Evolutionary conservation across 2,888 invertebrate genomes (phyloP).

Genomic region (Cryptocheilus praepositus): DNA sequence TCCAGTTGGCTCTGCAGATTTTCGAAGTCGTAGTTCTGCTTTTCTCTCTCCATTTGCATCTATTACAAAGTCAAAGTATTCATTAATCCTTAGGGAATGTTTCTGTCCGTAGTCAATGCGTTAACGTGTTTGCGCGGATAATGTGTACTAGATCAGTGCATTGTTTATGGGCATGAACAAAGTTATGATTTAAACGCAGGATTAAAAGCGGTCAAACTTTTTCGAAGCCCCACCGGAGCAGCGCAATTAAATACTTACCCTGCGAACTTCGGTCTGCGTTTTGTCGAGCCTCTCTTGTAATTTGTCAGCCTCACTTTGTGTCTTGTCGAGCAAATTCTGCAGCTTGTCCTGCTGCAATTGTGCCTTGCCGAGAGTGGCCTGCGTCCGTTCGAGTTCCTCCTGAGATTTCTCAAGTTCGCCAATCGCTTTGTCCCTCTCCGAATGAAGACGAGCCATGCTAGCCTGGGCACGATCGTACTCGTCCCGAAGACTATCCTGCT

Average conservation of each 20-base stretch:
- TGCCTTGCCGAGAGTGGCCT: conserved; percentile 92
- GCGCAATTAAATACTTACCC: conserved; percentile 77
- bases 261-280: conserved; percentile 86
- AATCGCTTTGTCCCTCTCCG: conserved; percentile 90
- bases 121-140: no score
- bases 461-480: conserved; percentile 93
- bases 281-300: conserved; percentile 92
- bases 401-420: conserved; percentile 90
- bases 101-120: no score
- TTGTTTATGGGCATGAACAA: no score
- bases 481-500: conserved; percentile 93
- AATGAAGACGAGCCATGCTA: conserved; percentile 88
- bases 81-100: background rate
- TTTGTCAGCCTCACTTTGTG: conserved; percentile 93
- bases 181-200: no score
- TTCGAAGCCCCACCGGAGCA: background rate
- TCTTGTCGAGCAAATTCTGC: conserved; percentile 90
- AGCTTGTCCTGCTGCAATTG: conserved; percentile 94
- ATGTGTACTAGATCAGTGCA: no score
- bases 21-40: conserved; percentile 92
- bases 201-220: no score
- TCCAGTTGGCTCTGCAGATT: conserved; percentile 93
- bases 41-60: conserved; percentile 93
- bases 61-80: conserved; percentile 61
- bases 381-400: conserved; percentile 92